These are phyloP conservation scores for Ceyx cyanopectus DNA, from an alignment of 2,113 vertebrate genomes.

Conservation along the genomic window DNA sequence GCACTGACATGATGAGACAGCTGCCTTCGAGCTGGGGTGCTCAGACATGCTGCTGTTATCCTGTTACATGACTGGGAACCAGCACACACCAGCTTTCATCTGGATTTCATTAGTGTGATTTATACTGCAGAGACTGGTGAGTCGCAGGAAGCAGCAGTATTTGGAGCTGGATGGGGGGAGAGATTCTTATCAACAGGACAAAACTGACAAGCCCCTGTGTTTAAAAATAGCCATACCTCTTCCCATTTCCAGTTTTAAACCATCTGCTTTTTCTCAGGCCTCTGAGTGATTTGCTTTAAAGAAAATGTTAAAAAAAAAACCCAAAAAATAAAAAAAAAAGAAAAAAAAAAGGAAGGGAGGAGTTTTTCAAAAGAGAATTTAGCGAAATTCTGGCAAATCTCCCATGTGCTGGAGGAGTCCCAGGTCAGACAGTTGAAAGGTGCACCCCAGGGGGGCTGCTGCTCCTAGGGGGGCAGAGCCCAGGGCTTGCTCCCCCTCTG, in stretches of 20 bases:
- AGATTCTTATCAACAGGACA: conserved; percentile 51
- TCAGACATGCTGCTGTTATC: conserved; percentile 47
- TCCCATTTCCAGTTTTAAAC: not conserved
- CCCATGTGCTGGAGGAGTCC: not conserved
- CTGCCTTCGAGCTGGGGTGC: conserved; percentile 46
- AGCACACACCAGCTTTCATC: conserved; percentile 65
- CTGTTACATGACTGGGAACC: conserved; percentile 61
- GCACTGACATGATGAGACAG: conserved; percentile 61
- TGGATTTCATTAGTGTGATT: conserved; percentile 66
- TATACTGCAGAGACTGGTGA: conserved; percentile 41
- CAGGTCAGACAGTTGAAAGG: not conserved
- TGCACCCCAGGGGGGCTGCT: not conserved
- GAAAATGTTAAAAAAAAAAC: no score
- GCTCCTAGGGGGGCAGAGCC: not conserved
- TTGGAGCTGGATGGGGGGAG: not conserved
- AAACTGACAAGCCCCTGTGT: not conserved
- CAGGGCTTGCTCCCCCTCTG: rapidly evolving
- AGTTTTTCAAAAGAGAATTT: not conserved
- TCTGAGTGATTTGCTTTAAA: not conserved
- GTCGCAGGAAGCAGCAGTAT: conserved; percentile 39
- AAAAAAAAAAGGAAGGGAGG: no score
- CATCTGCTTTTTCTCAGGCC: not conserved
- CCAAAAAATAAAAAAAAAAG: not conserved
- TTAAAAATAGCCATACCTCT: conserved; percentile 36
- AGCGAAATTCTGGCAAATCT: not conserved